Evolutionary conservation across 2,797 vertebrate genomes (phyloP).

Genomic region (Knipowitschia caucasica): DNA sequence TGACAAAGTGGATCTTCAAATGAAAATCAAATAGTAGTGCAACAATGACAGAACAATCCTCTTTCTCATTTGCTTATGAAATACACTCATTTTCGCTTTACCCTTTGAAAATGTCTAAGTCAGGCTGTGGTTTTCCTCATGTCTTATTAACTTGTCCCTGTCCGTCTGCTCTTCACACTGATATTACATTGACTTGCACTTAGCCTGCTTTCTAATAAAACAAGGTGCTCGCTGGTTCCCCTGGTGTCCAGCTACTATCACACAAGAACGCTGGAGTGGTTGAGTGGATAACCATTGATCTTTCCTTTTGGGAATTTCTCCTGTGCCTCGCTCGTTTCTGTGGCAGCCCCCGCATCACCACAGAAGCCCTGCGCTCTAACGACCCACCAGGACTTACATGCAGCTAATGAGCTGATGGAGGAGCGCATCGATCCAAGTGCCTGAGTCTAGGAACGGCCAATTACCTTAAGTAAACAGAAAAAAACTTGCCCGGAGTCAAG

Average conservation of each 20-base stretch:
- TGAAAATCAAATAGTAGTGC: neutral
- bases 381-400: slow-evolving; percentile 55
- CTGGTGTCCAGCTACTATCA: slow-evolving; percentile 33
- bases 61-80: neutral
- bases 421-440: slow-evolving; percentile 65
- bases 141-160: slow-evolving; percentile 42
- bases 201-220: slow-evolving; percentile 64
- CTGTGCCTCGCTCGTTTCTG: slow-evolving; percentile 33
- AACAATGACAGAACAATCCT: neutral
- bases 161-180: slow-evolving; percentile 26
- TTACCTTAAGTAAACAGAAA: slow-evolving; percentile 71
- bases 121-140: slow-evolving; percentile 13
- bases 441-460: slow-evolving; percentile 62
- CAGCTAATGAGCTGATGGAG: slow-evolving; percentile 72
- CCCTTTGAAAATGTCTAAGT: neutral
- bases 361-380: slow-evolving; percentile 49
- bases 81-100: neutral
- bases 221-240: slow-evolving; percentile 44
- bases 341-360: slow-evolving; percentile 43
- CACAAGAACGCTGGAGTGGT: slow-evolving; percentile 30
- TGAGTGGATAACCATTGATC: slow-evolving; percentile 49
- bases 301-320: slow-evolving; percentile 49
- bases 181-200: slow-evolving; percentile 46
- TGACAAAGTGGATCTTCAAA: too few relatives aligned
- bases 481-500: slow-evolving; percentile 37